Evolutionary conservation across 2,113 vertebrate genomes (phyloP), one percentile per base, ranked within the genome.

Genomic region (Melanotaenia duboulayi): DNA sequence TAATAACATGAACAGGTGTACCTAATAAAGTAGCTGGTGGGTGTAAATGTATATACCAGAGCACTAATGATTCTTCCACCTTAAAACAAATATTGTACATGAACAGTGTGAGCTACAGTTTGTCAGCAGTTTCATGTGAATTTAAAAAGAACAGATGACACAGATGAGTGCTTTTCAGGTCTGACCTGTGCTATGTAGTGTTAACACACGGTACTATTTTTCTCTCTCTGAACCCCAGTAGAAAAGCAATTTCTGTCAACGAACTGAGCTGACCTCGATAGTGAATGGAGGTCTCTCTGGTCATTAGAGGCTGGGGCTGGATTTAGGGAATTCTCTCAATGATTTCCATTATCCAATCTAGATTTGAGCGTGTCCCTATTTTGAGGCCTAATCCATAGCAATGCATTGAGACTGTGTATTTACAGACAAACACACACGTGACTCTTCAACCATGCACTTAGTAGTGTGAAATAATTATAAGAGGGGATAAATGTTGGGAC

Each of bases 381-480:
- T 71, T 50, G 22, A 58, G 48, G 19, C 60, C 58, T 84, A 84
- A 87, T 87, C 83, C 3, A 12, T 51, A 52, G 48, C 63, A 69
- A 90, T 82, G 60, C 68, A 74, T 66, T 74, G 44, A 76, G 59
- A 81, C 48, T 51, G 59, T 42, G 10, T 42, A 48, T 71, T 71
- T 68, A 59, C 32, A 65, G 35, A 69, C 28, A 39, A 35, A 44
- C 28, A 40, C 39, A 54, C 37, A 58, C 61, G 57, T 11, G 24
- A 69, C 76, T 23, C 75, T 56, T 83, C 68, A 75, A 67, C 76
- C 65, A 28, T 78, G 70, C 67, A 79, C 83, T 86, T 65, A 75
- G 71, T 70, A 76, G 81, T 85, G 81, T 88, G 70, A 88, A 92
- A 90, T 92, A 87, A 93, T 89, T 87, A 89, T 85, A 80, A 86